Evolutionary conservation across 2,113 vertebrate species (phyloP).

Genomic region (Serinus canaria): DNA sequence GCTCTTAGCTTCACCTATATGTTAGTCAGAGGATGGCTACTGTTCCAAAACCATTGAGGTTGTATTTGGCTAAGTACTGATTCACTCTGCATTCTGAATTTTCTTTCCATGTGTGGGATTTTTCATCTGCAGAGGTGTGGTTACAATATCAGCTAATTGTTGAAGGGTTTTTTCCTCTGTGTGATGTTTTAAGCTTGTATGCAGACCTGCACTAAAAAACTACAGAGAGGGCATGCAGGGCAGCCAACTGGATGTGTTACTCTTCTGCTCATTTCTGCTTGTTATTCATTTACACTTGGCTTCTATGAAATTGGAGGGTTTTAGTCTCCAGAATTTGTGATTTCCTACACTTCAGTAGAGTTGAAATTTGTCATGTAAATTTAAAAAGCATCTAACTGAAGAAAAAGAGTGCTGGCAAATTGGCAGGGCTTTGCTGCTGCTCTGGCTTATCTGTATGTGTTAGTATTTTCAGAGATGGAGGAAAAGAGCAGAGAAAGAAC

Average conservation of each 20-base stretch:
- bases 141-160: neutral
- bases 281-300: neutral
- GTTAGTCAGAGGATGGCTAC: neutral
- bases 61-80: neutral
- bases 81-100: neutral
- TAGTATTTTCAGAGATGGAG: neutral
- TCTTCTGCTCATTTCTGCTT: neutral
- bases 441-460: neutral
- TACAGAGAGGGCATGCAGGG: rapidly evolving
- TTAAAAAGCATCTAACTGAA: neutral
- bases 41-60: neutral
- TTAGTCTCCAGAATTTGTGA: neutral
- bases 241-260: neutral
- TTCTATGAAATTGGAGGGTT: neutral
- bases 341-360: neutral
- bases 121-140: neutral
- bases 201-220: neutral
- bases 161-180: rapidly evolving
- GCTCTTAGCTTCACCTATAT: neutral
- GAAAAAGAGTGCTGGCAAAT: neutral
- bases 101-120: neutral
- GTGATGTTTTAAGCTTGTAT: neutral
- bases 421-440: neutral
- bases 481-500: neutral
- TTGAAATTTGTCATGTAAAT: neutral